Base-by-base conservation (phyloP, 2,797 vertebrate genomes). In the Xenops minutus region DNA sequence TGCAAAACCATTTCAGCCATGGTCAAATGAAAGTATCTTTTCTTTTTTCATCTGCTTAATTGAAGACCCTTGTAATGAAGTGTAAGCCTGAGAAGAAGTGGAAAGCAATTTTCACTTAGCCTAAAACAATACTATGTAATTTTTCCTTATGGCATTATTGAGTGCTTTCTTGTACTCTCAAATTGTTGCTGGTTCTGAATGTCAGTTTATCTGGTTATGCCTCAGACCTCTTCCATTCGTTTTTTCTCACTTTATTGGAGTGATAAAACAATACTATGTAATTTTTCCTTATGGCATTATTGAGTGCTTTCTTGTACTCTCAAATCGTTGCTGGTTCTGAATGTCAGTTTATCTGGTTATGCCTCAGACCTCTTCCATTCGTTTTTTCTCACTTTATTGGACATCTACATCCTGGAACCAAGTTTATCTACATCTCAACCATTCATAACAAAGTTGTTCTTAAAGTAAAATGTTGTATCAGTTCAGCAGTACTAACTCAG, bases 381-480 rank as follows among this genome's bases (percentile, higher is more conserved):
- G 37, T 87, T 82, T 91, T 17, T 71, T 93, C n/a, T 84, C 43
- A 59, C 24, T 88, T 93, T 55, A 64, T 72, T 92, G 87, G 78
- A 63, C 29, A 56, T 82, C 56, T 79, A 8, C 26, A 69, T 73
- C 32, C 30, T 10, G 2, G 41, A 67, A 62, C 22, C 49, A 48
- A 66, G 48, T 41, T 69, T 68, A 14, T 27, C n/a, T 55, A 23
- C 20, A 4, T 85, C 44, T 88, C 22, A 62, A 55, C 36, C 20
- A 29, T 43, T 49, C 56, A 9, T 37, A 69, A 8, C 12, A 29
- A 63, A 68, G 44, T 12, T 63, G 7, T 73, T 90, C 26, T 41
- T 69, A 12, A 78, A 68, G 34, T 27, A 55, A 55, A 59, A n/a
- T 30, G 8, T 37, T 88, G 4, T 68, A 32, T 41, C 26, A 37